Conservation (phyloP, 2,113 vertebrate genomes). For the Neopipo cinnamomea region DNA sequence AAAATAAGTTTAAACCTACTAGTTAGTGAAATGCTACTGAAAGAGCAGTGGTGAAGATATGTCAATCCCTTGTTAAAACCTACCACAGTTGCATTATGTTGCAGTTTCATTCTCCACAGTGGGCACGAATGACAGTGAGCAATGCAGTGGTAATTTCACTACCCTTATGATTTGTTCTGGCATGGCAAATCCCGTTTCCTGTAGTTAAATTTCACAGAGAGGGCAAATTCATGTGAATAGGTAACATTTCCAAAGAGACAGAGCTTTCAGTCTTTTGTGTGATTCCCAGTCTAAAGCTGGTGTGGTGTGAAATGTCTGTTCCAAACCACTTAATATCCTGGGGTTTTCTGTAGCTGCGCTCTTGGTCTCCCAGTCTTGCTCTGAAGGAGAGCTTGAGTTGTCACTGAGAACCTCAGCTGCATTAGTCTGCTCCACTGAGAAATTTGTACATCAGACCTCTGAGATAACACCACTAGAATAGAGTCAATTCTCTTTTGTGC, state of each 20-base stretch:
- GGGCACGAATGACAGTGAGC: neutral
- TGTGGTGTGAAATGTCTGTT: neutral
- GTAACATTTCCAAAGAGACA: neutral
- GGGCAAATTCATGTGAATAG: neutral
- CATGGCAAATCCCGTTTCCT: neutral
- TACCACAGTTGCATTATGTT: neutral
- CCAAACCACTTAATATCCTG: neutral
- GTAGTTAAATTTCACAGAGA: neutral
- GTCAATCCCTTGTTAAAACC: neutral
- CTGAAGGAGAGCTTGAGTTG: neutral
- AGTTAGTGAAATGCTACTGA: neutral
- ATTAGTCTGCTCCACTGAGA: neutral
- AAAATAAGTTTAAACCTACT: neutral
- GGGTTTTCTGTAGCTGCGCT: neutral
- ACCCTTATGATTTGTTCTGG: neutral
- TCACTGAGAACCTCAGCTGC: neutral
- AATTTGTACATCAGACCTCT: neutral
- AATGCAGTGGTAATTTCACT: neutral
- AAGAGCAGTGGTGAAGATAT: neutral
- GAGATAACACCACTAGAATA: neutral
- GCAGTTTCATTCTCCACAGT: neutral
- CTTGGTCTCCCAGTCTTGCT: neutral
- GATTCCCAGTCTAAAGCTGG: neutral
- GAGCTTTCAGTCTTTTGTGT: neutral
- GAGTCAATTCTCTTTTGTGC: neutral